These are phyloP conservation scores for Drosophila ogumai DNA, from an alignment of 1,140 invertebrate genomes.

Conservation along the genomic window DNA sequence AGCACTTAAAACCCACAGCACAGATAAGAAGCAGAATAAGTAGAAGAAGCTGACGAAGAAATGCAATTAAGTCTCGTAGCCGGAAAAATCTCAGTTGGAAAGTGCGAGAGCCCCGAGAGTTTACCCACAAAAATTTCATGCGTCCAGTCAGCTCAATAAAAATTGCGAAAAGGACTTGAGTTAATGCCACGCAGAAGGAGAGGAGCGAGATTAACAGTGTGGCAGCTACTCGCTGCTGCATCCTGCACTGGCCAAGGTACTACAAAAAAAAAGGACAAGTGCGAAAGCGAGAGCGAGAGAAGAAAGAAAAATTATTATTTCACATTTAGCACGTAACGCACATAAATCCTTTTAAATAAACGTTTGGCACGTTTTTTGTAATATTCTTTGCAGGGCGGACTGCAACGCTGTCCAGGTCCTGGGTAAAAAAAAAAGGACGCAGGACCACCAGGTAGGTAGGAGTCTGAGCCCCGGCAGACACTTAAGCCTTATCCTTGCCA, in stretches of 20 bases:
- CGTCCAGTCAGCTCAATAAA: constrained; percentile 74
- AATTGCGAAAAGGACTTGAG: constrained; percentile 72
- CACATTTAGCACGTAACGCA: constrained; percentile 83
- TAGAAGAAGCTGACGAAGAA: constrained; percentile 35
- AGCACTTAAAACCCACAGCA: constrained; percentile 63
- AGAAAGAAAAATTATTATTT: constrained; percentile 81
- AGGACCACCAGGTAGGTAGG: constrained; percentile 26
- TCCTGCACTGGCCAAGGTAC: constrained; percentile 53
- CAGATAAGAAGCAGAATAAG: constrained; percentile 7
- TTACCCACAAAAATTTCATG: constrained; percentile 75
- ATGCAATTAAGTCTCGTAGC: constrained; percentile 73
- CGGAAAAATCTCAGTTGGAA: constrained; percentile 60
- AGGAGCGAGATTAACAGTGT: neutral
- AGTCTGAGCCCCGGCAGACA: constrained; percentile 41
- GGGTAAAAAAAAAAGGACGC: constrained; percentile 17
- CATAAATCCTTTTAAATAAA: constrained; percentile 84
- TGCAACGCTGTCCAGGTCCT: constrained; percentile 21
- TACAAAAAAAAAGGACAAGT: constrained; percentile 14
- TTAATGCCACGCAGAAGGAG: constrained; percentile 58
- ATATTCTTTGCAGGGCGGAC: constrained; percentile 59
- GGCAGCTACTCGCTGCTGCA: constrained; percentile 18
- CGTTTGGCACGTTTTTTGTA: constrained; percentile 84
- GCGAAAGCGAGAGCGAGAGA: constrained; percentile 3
- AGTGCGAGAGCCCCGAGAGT: constrained; percentile 20
- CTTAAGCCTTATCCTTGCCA: constrained; percentile 59